phyloP scores from a whole-genome alignment of 2,888 invertebrate genomes.

The Tupiocoris notatus region DNA sequence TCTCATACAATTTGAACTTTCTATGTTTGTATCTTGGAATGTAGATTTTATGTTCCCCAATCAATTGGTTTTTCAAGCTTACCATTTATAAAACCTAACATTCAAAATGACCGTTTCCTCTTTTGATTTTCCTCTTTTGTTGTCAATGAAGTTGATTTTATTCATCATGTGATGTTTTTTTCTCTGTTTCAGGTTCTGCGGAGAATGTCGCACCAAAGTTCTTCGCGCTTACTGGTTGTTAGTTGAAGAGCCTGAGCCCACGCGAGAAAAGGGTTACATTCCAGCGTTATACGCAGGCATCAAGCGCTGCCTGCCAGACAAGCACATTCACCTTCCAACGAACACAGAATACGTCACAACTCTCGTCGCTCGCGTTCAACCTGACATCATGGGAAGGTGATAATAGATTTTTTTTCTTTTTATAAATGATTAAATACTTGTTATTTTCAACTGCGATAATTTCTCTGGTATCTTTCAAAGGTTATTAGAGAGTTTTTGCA shows the following conservation, averaged over 20 bases:
- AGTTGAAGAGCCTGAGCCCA: conserved; percentile 77
- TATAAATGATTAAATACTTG: too few relatives aligned
- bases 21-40: too few relatives aligned
- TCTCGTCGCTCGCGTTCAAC: conserved; percentile 85
- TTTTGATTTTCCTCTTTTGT: too few relatives aligned
- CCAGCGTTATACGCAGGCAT: conserved; percentile 83
- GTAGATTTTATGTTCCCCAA: too few relatives aligned
- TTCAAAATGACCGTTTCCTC: too few relatives aligned
- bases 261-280: conserved; percentile 86
- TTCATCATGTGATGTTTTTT: neutral
- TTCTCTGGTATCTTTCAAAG: too few relatives aligned
- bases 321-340: conserved; percentile 83
- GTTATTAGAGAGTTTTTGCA: too few relatives aligned
- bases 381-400: conserved; percentile 66
- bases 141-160: neutral
- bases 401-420: too few relatives aligned
- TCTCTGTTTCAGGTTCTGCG: conserved; percentile 67
- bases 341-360: conserved; percentile 86
- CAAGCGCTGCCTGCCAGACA: conserved; percentile 78
- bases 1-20: too few relatives aligned
- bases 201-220: conserved; percentile 91
- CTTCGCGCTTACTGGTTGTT: conserved; percentile 80
- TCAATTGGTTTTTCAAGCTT: too few relatives aligned
- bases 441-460: too few relatives aligned
- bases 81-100: too few relatives aligned